Conservation (phyloP, 2,888 invertebrate species). For the Eristalis intricaria region DNA sequence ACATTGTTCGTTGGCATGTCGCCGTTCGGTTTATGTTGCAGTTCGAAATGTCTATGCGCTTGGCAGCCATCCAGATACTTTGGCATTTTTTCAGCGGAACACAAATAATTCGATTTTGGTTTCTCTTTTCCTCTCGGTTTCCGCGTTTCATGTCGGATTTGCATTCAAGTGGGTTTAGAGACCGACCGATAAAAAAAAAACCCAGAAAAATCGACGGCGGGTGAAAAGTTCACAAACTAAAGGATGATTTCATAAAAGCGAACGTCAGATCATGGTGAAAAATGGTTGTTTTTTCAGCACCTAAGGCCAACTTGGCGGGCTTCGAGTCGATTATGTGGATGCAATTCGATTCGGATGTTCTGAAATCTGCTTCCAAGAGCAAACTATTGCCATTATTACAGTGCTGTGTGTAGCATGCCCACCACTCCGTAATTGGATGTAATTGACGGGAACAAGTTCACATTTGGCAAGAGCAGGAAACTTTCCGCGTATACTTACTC, state of each 20-base stretch:
- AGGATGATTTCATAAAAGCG: constrained; percentile 48
- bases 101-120: constrained; percentile 62
- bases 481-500: neutral
- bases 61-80: constrained; percentile 62
- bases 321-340: constrained; percentile 45
- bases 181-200: neutral
- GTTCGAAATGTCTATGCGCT: constrained; percentile 31
- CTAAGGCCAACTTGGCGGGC: constrained; percentile 24
- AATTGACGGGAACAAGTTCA: neutral
- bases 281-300: constrained; percentile 43
- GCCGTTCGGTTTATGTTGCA: constrained; percentile 39
- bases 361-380: neutral
- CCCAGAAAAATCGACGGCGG: neutral
- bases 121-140: neutral
- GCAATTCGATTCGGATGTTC: constrained; percentile 7
- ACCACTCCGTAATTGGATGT: neutral
- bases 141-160: constrained; percentile 36
- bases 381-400: neutral
- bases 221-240: constrained; percentile 35
- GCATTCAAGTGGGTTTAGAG: constrained; percentile 33
- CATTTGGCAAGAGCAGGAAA: too few relatives aligned
- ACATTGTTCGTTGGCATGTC: constrained; percentile 55
- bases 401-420: neutral
- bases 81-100: constrained; percentile 61
- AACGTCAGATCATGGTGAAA: constrained; percentile 46